Evolutionary conservation across 2,113 vertebrate genomes (phyloP).

Genomic region (Callocephalon fimbriatum): DNA sequence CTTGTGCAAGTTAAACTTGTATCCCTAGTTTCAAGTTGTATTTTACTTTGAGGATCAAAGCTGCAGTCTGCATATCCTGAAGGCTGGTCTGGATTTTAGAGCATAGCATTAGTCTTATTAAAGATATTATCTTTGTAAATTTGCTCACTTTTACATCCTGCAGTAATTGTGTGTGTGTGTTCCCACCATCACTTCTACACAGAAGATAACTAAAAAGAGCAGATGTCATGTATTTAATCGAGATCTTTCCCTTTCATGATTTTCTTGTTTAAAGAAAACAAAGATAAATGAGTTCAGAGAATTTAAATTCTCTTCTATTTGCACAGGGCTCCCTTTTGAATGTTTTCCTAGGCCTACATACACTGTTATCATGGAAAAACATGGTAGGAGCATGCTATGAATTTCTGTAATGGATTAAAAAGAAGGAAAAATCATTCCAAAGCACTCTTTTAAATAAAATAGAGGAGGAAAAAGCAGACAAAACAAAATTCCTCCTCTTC

Average conservation of each 20-base stretch:
- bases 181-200: neutral
- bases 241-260: neutral
- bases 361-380: neutral
- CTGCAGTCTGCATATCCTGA: neutral
- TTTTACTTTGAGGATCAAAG: constrained; percentile 43
- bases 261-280: neutral
- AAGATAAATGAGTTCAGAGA: neutral
- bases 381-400: neutral
- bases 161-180: neutral
- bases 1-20: neutral
- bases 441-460: neutral
- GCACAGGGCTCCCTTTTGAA: neutral
- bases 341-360: neutral
- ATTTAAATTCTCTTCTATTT: neutral
- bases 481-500: neutral
- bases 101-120: neutral
- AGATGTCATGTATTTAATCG: neutral
- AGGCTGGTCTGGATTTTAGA: neutral
- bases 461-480: neutral
- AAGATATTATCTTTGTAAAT: neutral
- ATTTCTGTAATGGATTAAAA: neutral
- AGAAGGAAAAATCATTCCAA: neutral
- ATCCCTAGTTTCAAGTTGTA: neutral
- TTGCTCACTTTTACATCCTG: neutral
- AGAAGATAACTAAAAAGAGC: neutral